A percentile compares a stretch with the other conserved stretches of the same genome.
Conservation (phyloP, 1,140 invertebrate species). For the Coelopa frigida region DNA sequence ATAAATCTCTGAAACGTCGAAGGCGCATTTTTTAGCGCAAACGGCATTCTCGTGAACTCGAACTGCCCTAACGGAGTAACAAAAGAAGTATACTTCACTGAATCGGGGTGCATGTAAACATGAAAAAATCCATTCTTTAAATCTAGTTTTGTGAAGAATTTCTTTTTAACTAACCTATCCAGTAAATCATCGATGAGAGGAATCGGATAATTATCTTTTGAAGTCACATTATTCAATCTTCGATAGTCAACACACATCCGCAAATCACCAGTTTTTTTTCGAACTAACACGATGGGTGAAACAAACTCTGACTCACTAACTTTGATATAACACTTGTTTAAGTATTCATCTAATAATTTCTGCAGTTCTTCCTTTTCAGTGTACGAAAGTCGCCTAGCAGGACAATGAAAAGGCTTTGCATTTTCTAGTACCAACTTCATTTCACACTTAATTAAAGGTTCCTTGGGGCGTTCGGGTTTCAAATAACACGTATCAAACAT, state of each 20-base stretch:
- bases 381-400: conserved; percentile 19
- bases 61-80: conserved; percentile 19
- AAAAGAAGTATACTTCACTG: conserved; percentile 20
- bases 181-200: conserved; percentile 18
- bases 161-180: conserved; percentile 12
- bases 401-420: conserved; percentile 15
- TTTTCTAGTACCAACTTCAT: conserved; percentile 11
- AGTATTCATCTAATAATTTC: conserved; percentile 22
- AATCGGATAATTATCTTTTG: conserved; percentile 16
- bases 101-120: conserved; percentile 15
- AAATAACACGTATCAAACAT: too few relatives aligned
- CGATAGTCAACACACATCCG: conserved; percentile 20
- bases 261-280: conserved; percentile 15
- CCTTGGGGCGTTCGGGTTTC: too few relatives aligned
- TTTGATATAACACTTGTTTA: conserved; percentile 20
- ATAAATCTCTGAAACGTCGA: conserved; percentile 24
- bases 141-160: conserved; percentile 16
- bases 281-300: conserved; percentile 26
- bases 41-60: conserved; percentile 31
- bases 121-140: conserved; percentile 15
- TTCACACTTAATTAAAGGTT: too few relatives aligned
- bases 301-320: conserved; percentile 25
- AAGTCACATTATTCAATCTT: conserved; percentile 15
- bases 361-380: conserved; percentile 16
- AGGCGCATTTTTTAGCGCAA: conserved; percentile 18